These are phyloP conservation scores for Umimayanthus kanabou DNA, from an alignment of 92 coral and sea anemone genomes.

Conservation along the genomic window DNA sequence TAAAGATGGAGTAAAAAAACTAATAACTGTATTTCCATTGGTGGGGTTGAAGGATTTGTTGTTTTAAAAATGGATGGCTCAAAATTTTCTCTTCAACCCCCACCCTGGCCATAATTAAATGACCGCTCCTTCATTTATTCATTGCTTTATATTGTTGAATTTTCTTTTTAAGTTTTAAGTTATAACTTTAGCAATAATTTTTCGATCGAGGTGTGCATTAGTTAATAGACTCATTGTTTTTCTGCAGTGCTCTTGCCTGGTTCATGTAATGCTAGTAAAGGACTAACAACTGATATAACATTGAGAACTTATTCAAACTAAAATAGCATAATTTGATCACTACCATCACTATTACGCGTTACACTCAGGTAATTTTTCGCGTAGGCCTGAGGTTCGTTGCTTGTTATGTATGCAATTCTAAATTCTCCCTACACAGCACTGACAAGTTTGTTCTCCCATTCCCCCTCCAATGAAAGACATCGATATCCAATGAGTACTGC, in stretches of 20 bases:
- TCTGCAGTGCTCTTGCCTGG: not conserved
- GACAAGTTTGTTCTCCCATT: too few relatives aligned
- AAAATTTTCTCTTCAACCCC: not conserved
- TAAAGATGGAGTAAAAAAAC: not conserved
- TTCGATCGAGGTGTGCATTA: not conserved
- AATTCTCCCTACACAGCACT: slow-evolving; percentile 6
- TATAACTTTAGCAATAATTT: not conserved
- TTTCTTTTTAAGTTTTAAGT: not conserved
- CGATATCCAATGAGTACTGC: not conserved
- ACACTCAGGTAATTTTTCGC: not conserved
- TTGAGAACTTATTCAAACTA: not conserved
- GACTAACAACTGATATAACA: not conserved
- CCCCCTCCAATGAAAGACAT: not conserved
- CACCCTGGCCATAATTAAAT: not conserved
- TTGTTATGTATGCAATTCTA: not conserved
- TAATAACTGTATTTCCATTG: not conserved
- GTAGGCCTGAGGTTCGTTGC: not conserved
- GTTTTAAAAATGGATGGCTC: not conserved
- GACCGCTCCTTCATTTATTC: not conserved
- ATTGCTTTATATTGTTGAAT: not conserved
- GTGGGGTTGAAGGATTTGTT: too few relatives aligned
- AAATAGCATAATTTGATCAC: not conserved
- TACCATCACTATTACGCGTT: not conserved
- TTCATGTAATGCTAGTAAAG: not conserved
- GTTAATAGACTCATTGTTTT: not conserved